A percentile compares a stretch with the other conserved stretches of the same genome.
Conservation (phyloP, 1,140 invertebrate genomes). For the Zaprionus davidi region DNA sequence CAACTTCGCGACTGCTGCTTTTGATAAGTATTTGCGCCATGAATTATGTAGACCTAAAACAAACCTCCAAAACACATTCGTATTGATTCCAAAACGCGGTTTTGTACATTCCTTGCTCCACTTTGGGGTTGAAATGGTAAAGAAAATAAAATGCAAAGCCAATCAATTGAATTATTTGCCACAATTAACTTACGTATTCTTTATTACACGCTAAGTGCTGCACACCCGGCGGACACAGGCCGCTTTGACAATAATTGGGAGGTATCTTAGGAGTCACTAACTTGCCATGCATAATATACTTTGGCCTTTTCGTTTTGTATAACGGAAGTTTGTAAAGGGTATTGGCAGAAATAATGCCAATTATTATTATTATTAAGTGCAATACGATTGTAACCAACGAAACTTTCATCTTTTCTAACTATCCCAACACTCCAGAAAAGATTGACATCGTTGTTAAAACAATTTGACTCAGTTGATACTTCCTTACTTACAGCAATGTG, state of each 20-base stretch:
- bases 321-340: background rate
- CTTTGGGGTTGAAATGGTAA: background rate
- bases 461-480: background rate
- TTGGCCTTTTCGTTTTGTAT: background rate
- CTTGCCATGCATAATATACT: background rate
- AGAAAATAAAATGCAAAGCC: background rate
- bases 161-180: background rate
- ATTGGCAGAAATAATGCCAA: background rate
- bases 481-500: background rate
- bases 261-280: background rate
- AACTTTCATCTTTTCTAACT: background rate
- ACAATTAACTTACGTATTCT: conserved; percentile 26
- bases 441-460: background rate
- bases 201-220: conserved; percentile 10
- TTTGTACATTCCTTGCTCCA: conserved; percentile 17
- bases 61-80: background rate
- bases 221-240: background rate
- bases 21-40: background rate
- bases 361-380: background rate
- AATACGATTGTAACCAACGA: background rate
- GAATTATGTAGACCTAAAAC: background rate
- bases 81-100: conserved; percentile 7
- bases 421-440: background rate
- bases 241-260: conserved; percentile 13
- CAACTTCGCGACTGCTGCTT: rapidly evolving